Evolutionary conservation across 2,888 invertebrate genomes (phyloP).

Genomic region (Dyspetes luteomarginatus): DNA sequence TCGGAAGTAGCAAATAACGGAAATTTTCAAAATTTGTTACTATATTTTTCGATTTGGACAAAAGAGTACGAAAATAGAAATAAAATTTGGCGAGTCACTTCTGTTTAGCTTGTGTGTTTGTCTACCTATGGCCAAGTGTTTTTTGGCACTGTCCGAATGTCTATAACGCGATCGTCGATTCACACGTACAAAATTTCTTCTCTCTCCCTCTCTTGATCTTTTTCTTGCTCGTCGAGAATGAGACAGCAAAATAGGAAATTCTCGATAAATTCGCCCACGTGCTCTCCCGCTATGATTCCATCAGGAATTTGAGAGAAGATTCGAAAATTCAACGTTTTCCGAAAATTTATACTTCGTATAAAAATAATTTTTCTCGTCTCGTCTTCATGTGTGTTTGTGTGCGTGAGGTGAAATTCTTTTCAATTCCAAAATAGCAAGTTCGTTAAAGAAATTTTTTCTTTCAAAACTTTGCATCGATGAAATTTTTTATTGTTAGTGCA

Average conservation of each 20-base stretch:
- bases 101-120: conserved; percentile 29
- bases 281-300: conserved; percentile 2
- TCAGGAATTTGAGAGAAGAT: background rate
- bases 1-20: background rate
- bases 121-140: conserved; percentile 54
- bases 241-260: conserved; percentile 39
- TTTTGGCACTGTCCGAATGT: conserved; percentile 61
- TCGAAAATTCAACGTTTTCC: background rate
- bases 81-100: conserved; percentile 72
- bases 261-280: conserved; percentile 49
- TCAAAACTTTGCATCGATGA: background rate
- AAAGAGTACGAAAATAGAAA: conserved; percentile 71
- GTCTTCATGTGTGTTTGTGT: background rate
- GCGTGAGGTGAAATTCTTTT: conserved; percentile 1
- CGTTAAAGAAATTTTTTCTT: background rate
- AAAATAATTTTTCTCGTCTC: conserved; percentile 8
- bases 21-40: no score
- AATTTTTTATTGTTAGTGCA: background rate
- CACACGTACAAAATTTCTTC: conserved; percentile 38
- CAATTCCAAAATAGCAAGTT: conserved; percentile 10
- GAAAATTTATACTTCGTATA: background rate
- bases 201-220: background rate
- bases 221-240: conserved; percentile 15
- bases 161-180: conserved; percentile 57
- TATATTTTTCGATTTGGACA: conserved; percentile 67